phyloP scores from a whole-genome alignment of 2,797 vertebrate species.

The Bufotes viridis region DNA sequence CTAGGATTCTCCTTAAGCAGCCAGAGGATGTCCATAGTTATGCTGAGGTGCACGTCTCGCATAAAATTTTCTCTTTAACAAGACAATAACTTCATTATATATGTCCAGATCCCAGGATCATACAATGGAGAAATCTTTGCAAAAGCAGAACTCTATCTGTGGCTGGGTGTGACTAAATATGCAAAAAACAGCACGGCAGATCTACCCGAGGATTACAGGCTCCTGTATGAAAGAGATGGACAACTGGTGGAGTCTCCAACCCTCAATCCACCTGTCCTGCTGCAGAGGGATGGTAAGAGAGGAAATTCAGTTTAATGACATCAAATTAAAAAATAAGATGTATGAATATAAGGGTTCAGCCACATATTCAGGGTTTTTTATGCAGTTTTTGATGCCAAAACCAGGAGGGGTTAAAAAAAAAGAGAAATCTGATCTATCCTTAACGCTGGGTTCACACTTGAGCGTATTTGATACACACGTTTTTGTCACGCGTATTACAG shows the following conservation, averaged over 20 bases:
- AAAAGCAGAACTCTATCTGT: conserved; percentile 91
- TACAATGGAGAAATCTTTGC: conserved; percentile 84
- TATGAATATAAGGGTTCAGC: background rate
- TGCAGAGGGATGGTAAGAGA: conserved; percentile 84
- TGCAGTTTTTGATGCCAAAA: no score
- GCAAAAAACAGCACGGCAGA: conserved; percentile 80
- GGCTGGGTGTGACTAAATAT: conserved; percentile 88
- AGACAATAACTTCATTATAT: background rate
- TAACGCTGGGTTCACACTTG: no score
- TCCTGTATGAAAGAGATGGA: conserved; percentile 73
- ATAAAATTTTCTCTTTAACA: background rate
- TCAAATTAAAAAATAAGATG: background rate
- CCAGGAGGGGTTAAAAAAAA: no score
- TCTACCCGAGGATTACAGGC: conserved; percentile 84
- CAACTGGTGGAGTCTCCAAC: conserved; percentile 63
- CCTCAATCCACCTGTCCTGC: conserved; percentile 74
- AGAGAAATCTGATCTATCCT: no score
- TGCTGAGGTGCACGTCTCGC: background rate
- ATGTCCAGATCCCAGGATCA: conserved; percentile 80
- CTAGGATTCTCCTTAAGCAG: no score
- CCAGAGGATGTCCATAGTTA: no score
- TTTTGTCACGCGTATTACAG: no score
- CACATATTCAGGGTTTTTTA: no score
- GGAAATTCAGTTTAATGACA: background rate
- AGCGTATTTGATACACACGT: no score